Conservation (phyloP, 53 echinoderm and acorn worm genomes). For the Temnopleurus reevesii region DNA sequence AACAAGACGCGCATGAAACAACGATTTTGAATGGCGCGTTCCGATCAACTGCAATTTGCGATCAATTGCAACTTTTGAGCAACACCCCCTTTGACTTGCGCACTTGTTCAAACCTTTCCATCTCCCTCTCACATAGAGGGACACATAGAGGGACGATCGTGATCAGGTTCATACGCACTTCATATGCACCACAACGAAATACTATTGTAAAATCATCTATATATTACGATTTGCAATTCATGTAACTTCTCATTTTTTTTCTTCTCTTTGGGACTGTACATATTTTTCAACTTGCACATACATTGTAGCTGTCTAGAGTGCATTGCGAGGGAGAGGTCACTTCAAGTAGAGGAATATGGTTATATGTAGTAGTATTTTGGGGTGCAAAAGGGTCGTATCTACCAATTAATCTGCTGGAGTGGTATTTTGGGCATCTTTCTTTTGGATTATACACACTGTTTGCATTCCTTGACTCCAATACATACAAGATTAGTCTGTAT, state of each 20-base stretch:
- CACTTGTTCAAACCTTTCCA: background rate
- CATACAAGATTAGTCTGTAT: too few species aligned
- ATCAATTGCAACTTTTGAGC: too few species aligned
- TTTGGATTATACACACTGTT: too few species aligned
- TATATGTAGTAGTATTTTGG: constrained; percentile 23
- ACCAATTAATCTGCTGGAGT: background rate
- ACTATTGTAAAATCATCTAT: background rate
- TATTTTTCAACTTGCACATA: constrained; percentile 60
- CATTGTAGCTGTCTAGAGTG: constrained; percentile 22
- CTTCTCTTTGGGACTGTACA: constrained; percentile 42
- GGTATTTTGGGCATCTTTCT: background rate
- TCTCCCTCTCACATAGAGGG: background rate
- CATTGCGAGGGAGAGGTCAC: constrained; percentile 18
- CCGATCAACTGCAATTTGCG: too few species aligned
- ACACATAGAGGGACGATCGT: too few species aligned
- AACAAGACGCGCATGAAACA: too few species aligned
- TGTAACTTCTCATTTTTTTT: constrained; percentile 1
- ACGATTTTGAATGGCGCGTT: too few species aligned
- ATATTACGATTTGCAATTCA: constrained; percentile 34
- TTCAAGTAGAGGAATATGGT: constrained; percentile 30
- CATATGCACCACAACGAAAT: constrained; percentile 9
- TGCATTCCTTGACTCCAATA: too few species aligned
- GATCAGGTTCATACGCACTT: too few species aligned
- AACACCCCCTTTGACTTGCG: background rate
- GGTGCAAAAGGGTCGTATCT: constrained; percentile 22